Percentiles rank a stretch among this genome's conserved stretches.
phyloP scores from a whole-genome alignment of 2,113 vertebrate genomes.

The Orycteropus afer region DNA sequence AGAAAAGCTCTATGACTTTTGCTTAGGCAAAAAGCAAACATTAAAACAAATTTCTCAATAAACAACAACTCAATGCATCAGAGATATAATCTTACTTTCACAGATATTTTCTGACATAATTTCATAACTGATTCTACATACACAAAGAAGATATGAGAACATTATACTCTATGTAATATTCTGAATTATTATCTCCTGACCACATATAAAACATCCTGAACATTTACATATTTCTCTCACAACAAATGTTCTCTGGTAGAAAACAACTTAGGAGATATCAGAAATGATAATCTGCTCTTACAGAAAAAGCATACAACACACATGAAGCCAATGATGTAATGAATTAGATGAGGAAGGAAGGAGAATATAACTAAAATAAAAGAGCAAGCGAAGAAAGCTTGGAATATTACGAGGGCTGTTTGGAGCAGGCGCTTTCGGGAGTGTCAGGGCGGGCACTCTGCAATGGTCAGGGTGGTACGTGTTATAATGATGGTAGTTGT shows the following conservation, averaged over 20 bases:
- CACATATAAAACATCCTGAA: constrained; percentile 17
- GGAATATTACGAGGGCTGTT: constrained; percentile 91
- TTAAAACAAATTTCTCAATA: constrained; percentile 61
- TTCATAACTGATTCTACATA: constrained; percentile 59
- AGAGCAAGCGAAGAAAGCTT: constrained; percentile 80
- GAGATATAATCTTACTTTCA: constrained; percentile 60
- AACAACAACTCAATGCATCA: neutral
- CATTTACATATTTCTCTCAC: constrained; percentile 55
- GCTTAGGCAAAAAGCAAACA: neutral
- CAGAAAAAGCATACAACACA: constrained; percentile 56
- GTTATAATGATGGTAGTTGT: constrained; percentile 93
- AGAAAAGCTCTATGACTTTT: constrained; percentile 39
- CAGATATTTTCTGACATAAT: constrained; percentile 78
- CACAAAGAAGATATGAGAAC: constrained; percentile 51
- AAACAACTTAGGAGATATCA: constrained; percentile 65
- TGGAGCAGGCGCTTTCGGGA: constrained; percentile 88
- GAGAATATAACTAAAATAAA: constrained; percentile 57
- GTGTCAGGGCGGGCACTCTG: constrained; percentile 87
- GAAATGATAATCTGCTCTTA: constrained; percentile 78
- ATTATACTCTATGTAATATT: neutral
- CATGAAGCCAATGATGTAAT: constrained; percentile 72
- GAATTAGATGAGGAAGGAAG: constrained; percentile 47
- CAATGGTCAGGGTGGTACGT: constrained; percentile 92
- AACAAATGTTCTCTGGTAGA: constrained; percentile 51
- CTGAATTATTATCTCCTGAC: neutral